Evolutionary conservation across 2,113 vertebrate genomes (phyloP), one percentile per base, ranked within the genome.

Genomic region (Dipodomys spectabilis): DNA sequence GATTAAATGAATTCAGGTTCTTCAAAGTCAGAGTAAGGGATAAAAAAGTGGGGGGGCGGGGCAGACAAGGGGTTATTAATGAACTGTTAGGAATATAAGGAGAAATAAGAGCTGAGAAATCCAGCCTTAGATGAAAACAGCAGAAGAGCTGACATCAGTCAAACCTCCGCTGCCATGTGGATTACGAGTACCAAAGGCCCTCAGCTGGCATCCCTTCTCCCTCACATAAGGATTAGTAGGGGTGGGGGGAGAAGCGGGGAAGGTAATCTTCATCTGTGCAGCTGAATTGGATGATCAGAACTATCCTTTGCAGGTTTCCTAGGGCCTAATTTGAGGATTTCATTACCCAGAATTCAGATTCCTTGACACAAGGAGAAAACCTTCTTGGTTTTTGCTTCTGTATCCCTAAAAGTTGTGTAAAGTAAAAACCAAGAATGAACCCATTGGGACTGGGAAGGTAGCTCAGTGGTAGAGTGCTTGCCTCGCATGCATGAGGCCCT

Each of bases 1-100:
- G 86, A 82, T 92, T 92, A 97, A 97, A 95, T 97, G 96, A 96
- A 85, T 69, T 93, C 79, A 90, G 95, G 95, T 80, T 95, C 94
- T 93, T 96, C 95, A 93, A 96, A 95, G 95, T 96, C 90, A 69
- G 15, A 57, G 53, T 57, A 16, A 57, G 53, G 53, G 53, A 57
- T 18, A 57, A 13, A 57, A 57, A 57, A 65, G 45, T 23, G 20
- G 19, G 57, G 30, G 64, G 64, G 35, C 35, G 35, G 28, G 19
- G 60, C 49, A 9, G 53, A 79, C n/a, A 13, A 71, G 22, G 45
- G 71, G 57, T 95, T 96, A 93, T 92, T 95, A 96, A 96, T 95
- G 94, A 93, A 81, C 96, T 96, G 95, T 68, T 92, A 71, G 74
- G 73, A 73, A 30, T 92, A 95, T 60, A 49, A 28, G 81, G 62